Evolutionary conservation across 2,113 vertebrate genomes (phyloP), one percentile per base, ranked within the genome.

Genomic region (Notiomystis cincta): DNA sequence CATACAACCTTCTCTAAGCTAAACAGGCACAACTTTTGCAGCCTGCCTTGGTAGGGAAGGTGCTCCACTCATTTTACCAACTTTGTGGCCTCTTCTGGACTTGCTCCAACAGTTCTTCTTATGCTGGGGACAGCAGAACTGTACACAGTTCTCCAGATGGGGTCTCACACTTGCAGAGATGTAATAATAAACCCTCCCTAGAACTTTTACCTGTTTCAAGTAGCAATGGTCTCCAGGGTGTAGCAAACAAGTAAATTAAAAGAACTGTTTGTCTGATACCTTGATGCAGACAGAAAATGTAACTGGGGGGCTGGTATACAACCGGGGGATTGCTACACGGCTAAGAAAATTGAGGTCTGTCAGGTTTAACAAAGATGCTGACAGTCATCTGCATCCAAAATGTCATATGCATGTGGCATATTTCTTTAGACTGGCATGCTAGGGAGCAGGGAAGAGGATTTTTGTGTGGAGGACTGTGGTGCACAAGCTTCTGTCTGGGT

Each of bases 251-350:
- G 11, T 11, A 47, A 53, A 11, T 40, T 25, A 67, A 37, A 84
- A 44, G 11, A 35, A 18, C 0, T 0, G 2, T n/a, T 76, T 47
- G 40, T 42, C 23, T 35, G 40, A 54, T 45, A n/a, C 6, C 15
- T 82, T 1, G 0, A 2, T 38, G n/a, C n/a, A 70, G 57, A 18
- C 13, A 64, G 48, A 38, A 71, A 31, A 27, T 20, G 6, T 42
- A 25, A 38, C n/a, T 4, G 60, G 7, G 11, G 15, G 4, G 1
- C n/a, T 78, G 35, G 44, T 58, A 5, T 0, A 20, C 35, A 48
- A 0, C 13, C 3, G 16, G 37, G 35, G 28, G 7, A 3, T 42
- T 51, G 18, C 56, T 65, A 64, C 4, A 61, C 50, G 78, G 15
- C 73, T 84, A n/a, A 45, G 40, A 0, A 9, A 91, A 69, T 5